phyloP scores from a whole-genome alignment of 2,888 invertebrate species.

The Alsophila aescularia region DNA sequence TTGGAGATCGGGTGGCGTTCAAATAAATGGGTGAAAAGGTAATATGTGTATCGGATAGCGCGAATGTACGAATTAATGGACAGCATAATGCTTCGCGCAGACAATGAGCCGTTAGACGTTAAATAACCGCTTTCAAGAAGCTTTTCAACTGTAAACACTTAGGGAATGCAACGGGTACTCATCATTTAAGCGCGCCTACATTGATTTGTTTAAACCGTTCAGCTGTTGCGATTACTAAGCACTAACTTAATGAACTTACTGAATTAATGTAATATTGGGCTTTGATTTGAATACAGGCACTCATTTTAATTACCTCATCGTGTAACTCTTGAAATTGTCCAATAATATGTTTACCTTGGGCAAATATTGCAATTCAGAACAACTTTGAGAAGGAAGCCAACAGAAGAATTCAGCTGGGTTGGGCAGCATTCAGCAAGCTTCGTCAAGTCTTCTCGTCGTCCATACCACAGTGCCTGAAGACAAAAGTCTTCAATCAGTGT shows the following conservation, averaged over 20 bases:
- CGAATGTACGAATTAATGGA: constrained; percentile 52
- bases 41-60: constrained; percentile 50
- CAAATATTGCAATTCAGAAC: too few species aligned
- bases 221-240: neutral
- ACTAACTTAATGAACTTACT: neutral
- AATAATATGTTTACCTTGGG: too few species aligned
- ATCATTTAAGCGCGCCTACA: constrained; percentile 16
- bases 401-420: too few species aligned
- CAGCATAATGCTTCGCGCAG: constrained; percentile 49
- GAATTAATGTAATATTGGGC: too few species aligned
- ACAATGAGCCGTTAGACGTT: constrained; percentile 55
- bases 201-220: neutral
- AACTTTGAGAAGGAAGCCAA: too few species aligned
- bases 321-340: too few species aligned
- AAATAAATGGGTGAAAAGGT: constrained; percentile 47
- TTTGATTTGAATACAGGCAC: neutral
- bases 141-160: constrained; percentile 41
- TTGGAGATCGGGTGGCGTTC: constrained; percentile 43
- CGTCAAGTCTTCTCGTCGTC: too few species aligned
- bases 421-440: too few species aligned
- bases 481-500: too few species aligned
- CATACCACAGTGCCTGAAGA: too few species aligned
- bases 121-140: constrained; percentile 41
- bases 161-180: constrained; percentile 27
- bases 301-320: neutral